These are phyloP conservation scores for Moxostoma hubbsi DNA, from an alignment of 2,797 vertebrate genomes.

Conservation along the genomic window DNA sequence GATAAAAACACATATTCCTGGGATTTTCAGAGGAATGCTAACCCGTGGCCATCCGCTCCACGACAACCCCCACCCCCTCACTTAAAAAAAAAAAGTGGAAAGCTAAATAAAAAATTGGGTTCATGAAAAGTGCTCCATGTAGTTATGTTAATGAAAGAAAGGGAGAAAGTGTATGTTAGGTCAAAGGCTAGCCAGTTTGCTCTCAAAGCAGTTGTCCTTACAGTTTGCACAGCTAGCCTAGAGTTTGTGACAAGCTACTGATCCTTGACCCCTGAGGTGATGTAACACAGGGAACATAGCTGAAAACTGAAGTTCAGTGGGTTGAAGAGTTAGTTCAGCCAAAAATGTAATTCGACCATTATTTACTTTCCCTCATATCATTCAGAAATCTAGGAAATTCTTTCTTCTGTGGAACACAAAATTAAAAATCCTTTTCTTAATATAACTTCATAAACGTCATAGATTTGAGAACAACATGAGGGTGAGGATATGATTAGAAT, in stretches of 20 bases:
- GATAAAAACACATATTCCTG: slow-evolving; percentile 68
- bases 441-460: too few species aligned
- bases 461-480: too few species aligned
- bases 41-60: slow-evolving; percentile 64
- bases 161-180: slow-evolving; percentile 45
- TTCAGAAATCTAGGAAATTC: too few species aligned
- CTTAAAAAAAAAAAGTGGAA: slow-evolving; percentile 61
- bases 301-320: neutral
- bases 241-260: slow-evolving; percentile 30
- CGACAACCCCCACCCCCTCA: slow-evolving; percentile 54
- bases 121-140: slow-evolving; percentile 57
- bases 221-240: slow-evolving; percentile 20
- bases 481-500: too few species aligned
- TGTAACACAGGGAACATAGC: neutral
- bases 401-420: too few species aligned
- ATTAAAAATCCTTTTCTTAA: too few species aligned
- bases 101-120: slow-evolving; percentile 61
- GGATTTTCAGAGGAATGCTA: slow-evolving; percentile 73
- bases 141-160: slow-evolving; percentile 7
- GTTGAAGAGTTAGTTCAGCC: neutral
- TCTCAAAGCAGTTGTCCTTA: slow-evolving; percentile 56
- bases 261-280: slow-evolving; percentile 35
- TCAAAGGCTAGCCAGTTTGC: slow-evolving; percentile 57
- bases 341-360: too few species aligned
- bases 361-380: neutral